Conservation (phyloP, 2,797 vertebrate species). For the Sebastes trivittatus region DNA sequence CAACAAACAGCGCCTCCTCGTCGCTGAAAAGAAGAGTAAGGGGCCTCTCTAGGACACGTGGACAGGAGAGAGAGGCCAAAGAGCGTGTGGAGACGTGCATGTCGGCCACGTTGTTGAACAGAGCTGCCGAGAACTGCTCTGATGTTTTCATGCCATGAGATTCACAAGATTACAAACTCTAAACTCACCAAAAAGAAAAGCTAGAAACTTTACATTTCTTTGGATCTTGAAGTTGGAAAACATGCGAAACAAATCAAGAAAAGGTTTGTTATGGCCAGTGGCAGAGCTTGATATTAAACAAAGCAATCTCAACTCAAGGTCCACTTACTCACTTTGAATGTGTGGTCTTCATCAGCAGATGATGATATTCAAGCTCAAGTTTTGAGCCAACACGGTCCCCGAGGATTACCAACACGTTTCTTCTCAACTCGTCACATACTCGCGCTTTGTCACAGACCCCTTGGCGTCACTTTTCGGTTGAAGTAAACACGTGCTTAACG, state of each 20-base stretch:
- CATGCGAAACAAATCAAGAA: neutral
- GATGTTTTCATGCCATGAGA: neutral
- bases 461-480: no score
- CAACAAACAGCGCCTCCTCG: constrained; percentile 52
- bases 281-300: neutral
- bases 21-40: constrained; percentile 49
- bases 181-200: neutral
- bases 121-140: neutral
- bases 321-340: neutral
- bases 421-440: no score
- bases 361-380: neutral
- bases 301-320: neutral
- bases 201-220: neutral
- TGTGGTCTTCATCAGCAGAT: neutral
- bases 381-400: neutral
- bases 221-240: neutral
- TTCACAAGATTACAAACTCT: neutral
- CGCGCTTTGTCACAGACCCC: no score
- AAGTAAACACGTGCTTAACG: no score
- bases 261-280: neutral
- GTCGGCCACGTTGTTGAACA: neutral
- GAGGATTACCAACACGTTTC: no score
- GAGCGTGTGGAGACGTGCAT: constrained; percentile 20
- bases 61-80: constrained; percentile 59
- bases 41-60: constrained; percentile 55